Percentiles rank a stretch among this genome's conserved stretches.
Conservation (phyloP, 1,140 invertebrate genomes). For the Lethrus apterus region DNA sequence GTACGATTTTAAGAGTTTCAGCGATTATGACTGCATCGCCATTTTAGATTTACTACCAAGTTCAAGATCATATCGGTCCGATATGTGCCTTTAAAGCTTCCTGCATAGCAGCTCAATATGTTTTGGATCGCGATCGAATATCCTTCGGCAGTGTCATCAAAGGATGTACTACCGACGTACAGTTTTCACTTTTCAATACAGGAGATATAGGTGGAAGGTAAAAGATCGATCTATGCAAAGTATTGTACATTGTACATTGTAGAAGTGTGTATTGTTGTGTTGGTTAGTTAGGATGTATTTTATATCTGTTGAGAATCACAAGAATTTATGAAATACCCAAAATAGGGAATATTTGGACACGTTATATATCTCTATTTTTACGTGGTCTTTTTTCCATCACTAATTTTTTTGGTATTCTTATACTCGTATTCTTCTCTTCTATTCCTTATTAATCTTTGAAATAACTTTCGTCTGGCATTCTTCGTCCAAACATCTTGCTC, state of each 20-base stretch:
- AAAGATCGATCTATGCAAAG: neutral
- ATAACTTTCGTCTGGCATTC: no score
- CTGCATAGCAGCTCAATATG: conserved; percentile 36
- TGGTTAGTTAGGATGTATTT: no score
- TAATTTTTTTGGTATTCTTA: no score
- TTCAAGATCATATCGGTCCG: conserved; percentile 28
- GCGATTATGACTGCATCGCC: conserved; percentile 14
- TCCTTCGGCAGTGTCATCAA: conserved; percentile 37
- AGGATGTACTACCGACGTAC: conserved; percentile 27
- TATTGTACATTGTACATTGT: neutral
- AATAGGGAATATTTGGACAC: no score
- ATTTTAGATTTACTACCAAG: conserved; percentile 30
- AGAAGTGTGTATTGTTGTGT: no score
- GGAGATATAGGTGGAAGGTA: conserved; percentile 43
- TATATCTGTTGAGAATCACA: no score
- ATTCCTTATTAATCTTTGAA: no score
- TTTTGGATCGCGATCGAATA: conserved; percentile 33
- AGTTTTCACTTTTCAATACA: conserved; percentile 37
- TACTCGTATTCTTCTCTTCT: no score
- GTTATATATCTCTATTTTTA: no score
- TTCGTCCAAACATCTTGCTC: no score
- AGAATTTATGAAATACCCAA: no score
- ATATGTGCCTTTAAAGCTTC: conserved; percentile 38
- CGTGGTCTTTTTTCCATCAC: no score
- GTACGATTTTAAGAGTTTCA: conserved; percentile 23